A percentile compares a stretch with the other conserved stretches of the same genome.
Conservation (phyloP, 1,140 invertebrate species). For the Lanistes nyassanus region DNA sequence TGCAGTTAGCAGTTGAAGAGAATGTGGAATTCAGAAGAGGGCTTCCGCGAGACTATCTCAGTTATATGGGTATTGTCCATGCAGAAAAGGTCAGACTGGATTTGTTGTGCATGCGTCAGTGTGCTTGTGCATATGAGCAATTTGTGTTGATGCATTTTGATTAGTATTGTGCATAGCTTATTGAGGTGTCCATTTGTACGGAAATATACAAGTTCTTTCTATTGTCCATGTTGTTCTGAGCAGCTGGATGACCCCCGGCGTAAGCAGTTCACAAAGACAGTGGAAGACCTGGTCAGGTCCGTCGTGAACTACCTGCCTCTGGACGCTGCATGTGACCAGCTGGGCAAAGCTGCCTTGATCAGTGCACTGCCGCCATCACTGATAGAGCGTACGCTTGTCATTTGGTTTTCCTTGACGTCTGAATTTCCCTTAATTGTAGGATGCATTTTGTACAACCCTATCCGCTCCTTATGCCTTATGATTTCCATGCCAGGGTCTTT, state of each 20-base stretch:
- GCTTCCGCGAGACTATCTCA: slow-evolving; percentile 82
- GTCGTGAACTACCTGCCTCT: slow-evolving; percentile 77
- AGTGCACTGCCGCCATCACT: slow-evolving; percentile 88
- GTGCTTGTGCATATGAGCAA: background rate
- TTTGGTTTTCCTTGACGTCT: background rate
- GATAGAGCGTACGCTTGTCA: slow-evolving; percentile 66
- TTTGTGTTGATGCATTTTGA: too few relatives aligned
- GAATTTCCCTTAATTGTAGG: background rate
- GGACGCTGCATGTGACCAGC: slow-evolving; percentile 85
- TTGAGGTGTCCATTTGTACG: background rate
- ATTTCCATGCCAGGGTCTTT: too few relatives aligned
- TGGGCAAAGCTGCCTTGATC: slow-evolving; percentile 84
- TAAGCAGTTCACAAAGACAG: slow-evolving; percentile 71
- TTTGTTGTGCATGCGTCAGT: slow-evolving; percentile 28
- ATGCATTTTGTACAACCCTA: background rate
- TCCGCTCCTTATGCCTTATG: background rate
- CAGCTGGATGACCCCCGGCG: slow-evolving; percentile 65
- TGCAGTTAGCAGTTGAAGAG: slow-evolving; percentile 78
- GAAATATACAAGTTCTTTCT: background rate
- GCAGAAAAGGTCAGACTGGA: slow-evolving; percentile 68
- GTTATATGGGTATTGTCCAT: slow-evolving; percentile 78
- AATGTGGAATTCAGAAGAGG: slow-evolving; percentile 82
- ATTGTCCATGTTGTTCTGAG: background rate
- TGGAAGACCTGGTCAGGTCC: slow-evolving; percentile 74
- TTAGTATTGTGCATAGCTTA: too few relatives aligned